Evolutionary conservation across 2,113 vertebrate genomes (phyloP).

Genomic region (Tympanuchus pallidicinctus): DNA sequence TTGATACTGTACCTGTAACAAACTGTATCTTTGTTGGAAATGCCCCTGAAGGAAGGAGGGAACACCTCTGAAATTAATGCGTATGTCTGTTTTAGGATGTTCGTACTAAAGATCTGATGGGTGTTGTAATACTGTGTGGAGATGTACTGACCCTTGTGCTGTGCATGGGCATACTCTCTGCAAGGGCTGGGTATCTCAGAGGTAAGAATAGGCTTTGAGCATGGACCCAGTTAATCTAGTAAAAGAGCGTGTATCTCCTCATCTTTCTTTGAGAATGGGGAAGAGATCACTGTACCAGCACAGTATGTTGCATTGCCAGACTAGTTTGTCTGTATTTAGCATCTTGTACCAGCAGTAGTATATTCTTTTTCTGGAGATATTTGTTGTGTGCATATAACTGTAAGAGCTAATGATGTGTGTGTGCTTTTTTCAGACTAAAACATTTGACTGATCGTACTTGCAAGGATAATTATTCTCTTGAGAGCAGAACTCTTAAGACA

Average conservation of each 20-base stretch:
- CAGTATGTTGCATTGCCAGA: neutral
- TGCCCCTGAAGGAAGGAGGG: neutral
- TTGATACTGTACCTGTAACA: neutral
- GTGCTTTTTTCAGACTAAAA: neutral
- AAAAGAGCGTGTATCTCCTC: neutral
- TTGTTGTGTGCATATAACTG: neutral
- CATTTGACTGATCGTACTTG: constrained; percentile 12
- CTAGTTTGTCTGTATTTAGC: neutral
- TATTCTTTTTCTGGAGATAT: neutral
- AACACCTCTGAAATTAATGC: accelerated
- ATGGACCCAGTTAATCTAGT: accelerated
- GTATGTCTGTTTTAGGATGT: neutral
- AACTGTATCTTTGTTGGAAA: neutral
- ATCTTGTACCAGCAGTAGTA: neutral
- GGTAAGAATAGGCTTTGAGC: neutral
- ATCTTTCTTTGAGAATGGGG: neutral
- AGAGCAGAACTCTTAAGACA: constrained; percentile 8
- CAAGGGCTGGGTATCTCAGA: neutral
- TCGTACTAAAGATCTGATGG: neutral
- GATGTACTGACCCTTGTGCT: neutral
- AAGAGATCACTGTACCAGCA: neutral
- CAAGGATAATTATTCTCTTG: constrained; percentile 17
- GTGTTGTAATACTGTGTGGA: neutral
- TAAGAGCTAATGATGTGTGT: neutral
- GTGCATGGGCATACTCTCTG: accelerated